Evolutionary conservation across 1,140 invertebrate genomes (phyloP), one percentile per base, ranked within the genome.

Genomic region (Leptonema lineaticorne): DNA sequence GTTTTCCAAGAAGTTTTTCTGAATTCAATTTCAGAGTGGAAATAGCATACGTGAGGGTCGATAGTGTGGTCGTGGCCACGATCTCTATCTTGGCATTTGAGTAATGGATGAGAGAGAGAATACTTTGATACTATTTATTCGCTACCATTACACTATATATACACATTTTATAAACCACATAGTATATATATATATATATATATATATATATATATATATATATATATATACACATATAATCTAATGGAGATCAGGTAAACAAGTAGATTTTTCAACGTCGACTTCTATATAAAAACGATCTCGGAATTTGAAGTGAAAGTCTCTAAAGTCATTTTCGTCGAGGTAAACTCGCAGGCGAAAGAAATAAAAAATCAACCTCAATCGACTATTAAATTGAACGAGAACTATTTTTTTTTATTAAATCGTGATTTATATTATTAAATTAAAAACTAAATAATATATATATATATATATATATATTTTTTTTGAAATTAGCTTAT

Each of bases 61-160:
- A 24, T 2, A 60, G 30, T 9, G 58, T 30, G 2, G 26, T 29
- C 62, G 67, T 56, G 4, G n/a, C 56, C 48, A 28, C 48, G 67
- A 71, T 63, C 22, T 22, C 56, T 69, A 71, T 69, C 63, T 68
- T 60, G 70, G 70, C 67, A 29, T 59, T 65, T 71, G 70, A 71
- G 70, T 69, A 71, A 71, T 71, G 70, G 63, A 69, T 67, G 70
- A 26, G 62, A 28, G 29, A 33, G 62, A 20, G 33, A 41, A 37
- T 11, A 16, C 22, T 11, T 8, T 26, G 56, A 58, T 16, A 16
- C 58, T 22, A 24, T 57, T 57, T 27, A 9, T 8, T n/a, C 46
- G 7, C n/a, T n/a, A n/a, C n/a, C n/a, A n/a, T n/a, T n/a, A n/a
- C n/a, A n/a, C n/a, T n/a, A n/a, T n/a, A n/a, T n/a, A n/a, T n/a